A percentile compares a stretch with the other conserved stretches of the same genome.
Evolutionary conservation across 2,113 vertebrate species (phyloP).

Genomic region (Chamaea fasciata): DNA sequence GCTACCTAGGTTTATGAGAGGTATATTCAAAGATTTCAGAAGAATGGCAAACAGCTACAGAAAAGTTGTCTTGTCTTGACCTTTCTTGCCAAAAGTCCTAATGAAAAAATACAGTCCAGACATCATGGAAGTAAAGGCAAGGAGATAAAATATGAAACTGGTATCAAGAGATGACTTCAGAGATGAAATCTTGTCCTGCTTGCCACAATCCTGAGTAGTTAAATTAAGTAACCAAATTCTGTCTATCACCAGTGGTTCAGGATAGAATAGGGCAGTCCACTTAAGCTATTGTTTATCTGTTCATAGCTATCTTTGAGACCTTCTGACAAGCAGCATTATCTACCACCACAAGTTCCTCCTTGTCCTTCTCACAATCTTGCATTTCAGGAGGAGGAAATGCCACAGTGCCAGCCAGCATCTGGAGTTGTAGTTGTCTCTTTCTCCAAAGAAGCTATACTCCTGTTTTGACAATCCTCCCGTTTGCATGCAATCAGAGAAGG

Average conservation of each 20-base stretch:
- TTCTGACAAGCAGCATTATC: neutral
- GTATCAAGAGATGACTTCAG: neutral
- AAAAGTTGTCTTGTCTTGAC: neutral
- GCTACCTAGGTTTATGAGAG: neutral
- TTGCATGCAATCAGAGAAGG: neutral
- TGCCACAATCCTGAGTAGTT: neutral
- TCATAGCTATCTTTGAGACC: neutral
- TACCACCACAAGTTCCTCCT: neutral
- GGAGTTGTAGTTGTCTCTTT: neutral
- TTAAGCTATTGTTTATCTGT: neutral
- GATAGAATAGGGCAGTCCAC: neutral
- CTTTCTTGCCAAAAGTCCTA: neutral
- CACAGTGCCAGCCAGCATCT: neutral
- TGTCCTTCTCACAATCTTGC: neutral
- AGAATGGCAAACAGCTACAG: neutral
- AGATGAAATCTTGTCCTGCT: neutral
- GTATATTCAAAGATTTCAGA: neutral
- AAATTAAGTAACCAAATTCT: neutral
- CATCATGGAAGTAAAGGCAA: neutral
- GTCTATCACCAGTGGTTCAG: neutral
- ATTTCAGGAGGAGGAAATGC: neutral
- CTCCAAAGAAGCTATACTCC: neutral
- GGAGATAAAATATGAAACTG: neutral
- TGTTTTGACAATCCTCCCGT: neutral
- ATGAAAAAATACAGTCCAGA: neutral